phyloP scores from a whole-genome alignment of 2,797 vertebrate genomes.

The Setipinna tenuifilis region DNA sequence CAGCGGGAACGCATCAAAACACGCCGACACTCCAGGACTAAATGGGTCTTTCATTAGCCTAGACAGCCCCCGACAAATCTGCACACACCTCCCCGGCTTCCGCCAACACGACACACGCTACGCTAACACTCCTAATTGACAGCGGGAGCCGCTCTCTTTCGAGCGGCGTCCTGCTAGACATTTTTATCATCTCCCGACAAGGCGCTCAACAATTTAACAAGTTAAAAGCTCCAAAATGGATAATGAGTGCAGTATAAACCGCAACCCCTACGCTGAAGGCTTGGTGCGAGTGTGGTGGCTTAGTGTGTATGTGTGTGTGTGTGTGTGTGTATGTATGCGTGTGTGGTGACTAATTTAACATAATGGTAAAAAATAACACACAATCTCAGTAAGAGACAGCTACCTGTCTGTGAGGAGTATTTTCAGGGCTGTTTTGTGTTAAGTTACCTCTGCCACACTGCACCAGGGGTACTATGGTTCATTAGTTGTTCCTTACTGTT shows the following conservation, averaged over 20 bases:
- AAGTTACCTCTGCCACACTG: neutral
- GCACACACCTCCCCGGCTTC: constrained; percentile 15
- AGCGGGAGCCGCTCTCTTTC: constrained; percentile 31
- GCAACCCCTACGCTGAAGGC: constrained; percentile 7
- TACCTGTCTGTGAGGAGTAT: neutral
- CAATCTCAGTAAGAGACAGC: neutral
- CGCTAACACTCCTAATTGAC: constrained; percentile 40
- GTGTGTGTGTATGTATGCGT: neutral
- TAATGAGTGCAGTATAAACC: constrained; percentile 41
- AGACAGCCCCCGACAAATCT: constrained; percentile 39
- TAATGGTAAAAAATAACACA: neutral
- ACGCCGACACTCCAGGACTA: constrained; percentile 19
- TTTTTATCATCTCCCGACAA: constrained; percentile 27
- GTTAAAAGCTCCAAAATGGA: constrained; percentile 42
- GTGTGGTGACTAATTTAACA: neutral
- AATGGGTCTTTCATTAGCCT: constrained; percentile 43
- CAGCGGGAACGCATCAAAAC: constrained; percentile 32
- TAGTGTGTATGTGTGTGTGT: neutral
- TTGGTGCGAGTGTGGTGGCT: neutral
- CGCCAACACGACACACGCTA: neutral
- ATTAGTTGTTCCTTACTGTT: neutral
- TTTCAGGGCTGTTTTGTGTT: neutral
- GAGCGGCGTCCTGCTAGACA: neutral
- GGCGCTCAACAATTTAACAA: constrained; percentile 37
- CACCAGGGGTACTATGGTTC: neutral